Conservation (phyloP, 2,113 vertebrate genomes). For the Upupa epops region DNA sequence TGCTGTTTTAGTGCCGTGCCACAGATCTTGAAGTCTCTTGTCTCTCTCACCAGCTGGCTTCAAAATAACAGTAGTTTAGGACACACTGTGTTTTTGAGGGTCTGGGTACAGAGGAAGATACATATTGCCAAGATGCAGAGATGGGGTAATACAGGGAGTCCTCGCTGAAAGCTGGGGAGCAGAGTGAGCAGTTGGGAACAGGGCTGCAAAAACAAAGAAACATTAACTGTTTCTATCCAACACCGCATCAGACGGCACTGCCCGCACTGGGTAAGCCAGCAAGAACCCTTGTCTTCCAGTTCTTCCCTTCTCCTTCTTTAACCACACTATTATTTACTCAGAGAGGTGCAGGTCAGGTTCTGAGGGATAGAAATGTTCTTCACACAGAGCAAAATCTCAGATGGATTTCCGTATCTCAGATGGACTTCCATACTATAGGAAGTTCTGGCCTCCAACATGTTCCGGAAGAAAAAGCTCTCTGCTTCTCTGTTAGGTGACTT, state of each 20-base stretch:
- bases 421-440: fast-evolving
- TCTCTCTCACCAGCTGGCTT: not conserved
- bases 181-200: not conserved
- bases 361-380: not conserved
- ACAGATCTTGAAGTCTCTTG: not conserved
- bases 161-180: not conserved
- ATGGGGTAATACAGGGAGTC: not conserved
- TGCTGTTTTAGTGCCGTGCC: not conserved
- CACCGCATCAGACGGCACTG: not conserved
- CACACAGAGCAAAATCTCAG: not conserved
- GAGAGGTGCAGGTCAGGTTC: not conserved
- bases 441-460: not conserved
- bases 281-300: not conserved
- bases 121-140: not conserved
- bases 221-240: not conserved
- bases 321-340: not conserved
- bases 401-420: not conserved
- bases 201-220: not conserved
- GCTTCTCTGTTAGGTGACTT: not conserved
- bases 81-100: not conserved
- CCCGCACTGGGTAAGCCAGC: not conserved
- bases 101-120: not conserved
- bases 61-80: not conserved
- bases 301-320: not conserved
- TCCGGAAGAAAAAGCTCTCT: not conserved